phyloP scores from a whole-genome alignment of 53 echinoderm and acorn worm species.

The Actinopyga echinites region DNA sequence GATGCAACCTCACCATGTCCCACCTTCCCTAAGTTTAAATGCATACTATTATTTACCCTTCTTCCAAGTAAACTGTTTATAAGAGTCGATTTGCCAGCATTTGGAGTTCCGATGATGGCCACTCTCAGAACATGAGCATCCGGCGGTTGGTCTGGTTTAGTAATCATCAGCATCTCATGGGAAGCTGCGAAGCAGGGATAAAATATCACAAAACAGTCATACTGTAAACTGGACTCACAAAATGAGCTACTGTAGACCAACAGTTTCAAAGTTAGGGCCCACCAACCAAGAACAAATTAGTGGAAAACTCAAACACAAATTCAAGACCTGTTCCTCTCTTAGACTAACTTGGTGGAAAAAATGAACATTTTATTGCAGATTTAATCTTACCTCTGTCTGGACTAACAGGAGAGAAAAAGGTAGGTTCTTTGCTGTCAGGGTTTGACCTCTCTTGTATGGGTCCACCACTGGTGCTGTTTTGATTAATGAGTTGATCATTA shows the following conservation, averaged over 20 bases:
- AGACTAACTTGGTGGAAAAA: not conserved
- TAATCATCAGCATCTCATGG: constrained; percentile 74
- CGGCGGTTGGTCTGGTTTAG: constrained; percentile 75
- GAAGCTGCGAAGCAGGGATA: constrained; percentile 49
- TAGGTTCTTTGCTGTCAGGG: not conserved
- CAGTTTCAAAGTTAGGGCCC: too few relatives aligned
- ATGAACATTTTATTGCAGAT: not conserved
- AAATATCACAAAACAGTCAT: too few relatives aligned
- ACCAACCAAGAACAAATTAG: too few relatives aligned
- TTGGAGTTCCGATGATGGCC: constrained; percentile 90
- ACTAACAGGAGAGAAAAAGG: constrained; percentile 12
- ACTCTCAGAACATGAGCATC: constrained; percentile 71
- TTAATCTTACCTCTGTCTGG: not conserved
- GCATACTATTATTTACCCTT: constrained; percentile 67
- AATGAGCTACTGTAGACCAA: too few relatives aligned
- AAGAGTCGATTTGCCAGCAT: constrained; percentile 94
- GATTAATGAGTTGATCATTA: too few relatives aligned
- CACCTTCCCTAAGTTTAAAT: too few relatives aligned
- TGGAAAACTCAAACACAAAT: too few relatives aligned
- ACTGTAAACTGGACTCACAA: too few relatives aligned
- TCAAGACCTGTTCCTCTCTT: too few relatives aligned
- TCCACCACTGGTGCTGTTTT: too few relatives aligned
- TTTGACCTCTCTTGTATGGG: too few relatives aligned
- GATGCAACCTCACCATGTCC: not conserved
- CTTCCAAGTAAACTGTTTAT: constrained; percentile 82